A percentile compares a stretch with the other conserved stretches of the same genome.
Evolutionary conservation across 1,140 invertebrate species (phyloP).

Genomic region (Saccostrea glomerata): DNA sequence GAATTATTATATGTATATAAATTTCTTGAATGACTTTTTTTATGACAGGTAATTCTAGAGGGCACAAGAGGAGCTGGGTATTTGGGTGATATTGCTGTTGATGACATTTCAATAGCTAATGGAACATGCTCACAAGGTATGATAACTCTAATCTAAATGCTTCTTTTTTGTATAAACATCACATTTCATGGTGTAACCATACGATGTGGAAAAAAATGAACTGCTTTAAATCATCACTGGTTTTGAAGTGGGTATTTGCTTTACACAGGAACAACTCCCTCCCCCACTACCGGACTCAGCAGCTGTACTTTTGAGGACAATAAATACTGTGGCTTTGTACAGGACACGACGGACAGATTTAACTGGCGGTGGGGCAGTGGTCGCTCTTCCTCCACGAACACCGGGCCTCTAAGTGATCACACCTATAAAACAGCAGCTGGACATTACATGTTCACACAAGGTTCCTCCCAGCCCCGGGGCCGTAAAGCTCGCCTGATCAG

Average conservation of each 20-base stretch:
- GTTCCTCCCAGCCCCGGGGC: constrained; percentile 62
- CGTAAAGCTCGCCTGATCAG: constrained; percentile 69
- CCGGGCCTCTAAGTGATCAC: constrained; percentile 70
- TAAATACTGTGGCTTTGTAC: constrained; percentile 63
- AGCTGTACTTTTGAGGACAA: constrained; percentile 67
- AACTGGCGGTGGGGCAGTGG: constrained; percentile 69
- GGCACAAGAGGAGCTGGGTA: constrained; percentile 66
- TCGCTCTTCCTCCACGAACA: constrained; percentile 59
- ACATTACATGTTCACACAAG: constrained; percentile 76
- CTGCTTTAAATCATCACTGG: not conserved
- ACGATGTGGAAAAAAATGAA: not conserved
- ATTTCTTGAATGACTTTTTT: not conserved
- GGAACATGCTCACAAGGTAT: constrained; percentile 45
- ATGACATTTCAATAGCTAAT: constrained; percentile 65
- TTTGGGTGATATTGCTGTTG: constrained; percentile 73
- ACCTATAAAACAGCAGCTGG: constrained; percentile 62
- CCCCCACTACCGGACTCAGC: constrained; percentile 19
- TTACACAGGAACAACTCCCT: constrained; percentile 29
- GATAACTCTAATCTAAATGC: not conserved
- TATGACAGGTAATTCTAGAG: constrained; percentile 67
- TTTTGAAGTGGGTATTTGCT: not conserved
- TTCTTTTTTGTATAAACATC: not conserved
- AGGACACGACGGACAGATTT: constrained; percentile 66
- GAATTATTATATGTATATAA: not conserved
- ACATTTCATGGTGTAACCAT: not conserved